A percentile compares a stretch with the other conserved stretches of the same genome.
These are phyloP conservation scores for Ecdyonurus torrentis DNA, from an alignment of 2,888 invertebrate genomes.

Conservation along the genomic window DNA sequence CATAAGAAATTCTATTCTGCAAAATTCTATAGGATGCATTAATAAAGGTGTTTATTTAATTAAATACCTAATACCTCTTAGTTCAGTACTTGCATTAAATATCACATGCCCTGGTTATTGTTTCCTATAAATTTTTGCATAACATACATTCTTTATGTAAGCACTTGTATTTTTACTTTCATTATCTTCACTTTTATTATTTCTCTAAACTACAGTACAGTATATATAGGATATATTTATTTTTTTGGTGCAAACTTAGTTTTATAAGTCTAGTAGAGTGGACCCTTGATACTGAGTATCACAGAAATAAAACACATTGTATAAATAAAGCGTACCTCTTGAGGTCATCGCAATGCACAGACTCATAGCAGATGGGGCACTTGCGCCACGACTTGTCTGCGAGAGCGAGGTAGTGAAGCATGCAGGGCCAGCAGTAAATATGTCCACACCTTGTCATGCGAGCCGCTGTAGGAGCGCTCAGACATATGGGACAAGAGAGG, in stretches of 20 bases:
- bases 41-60: no score
- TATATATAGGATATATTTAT: neutral
- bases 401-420: constrained; percentile 77
- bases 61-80: no score
- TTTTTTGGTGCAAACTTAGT: neutral
- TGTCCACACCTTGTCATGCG: constrained; percentile 92
- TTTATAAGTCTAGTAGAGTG: neutral
- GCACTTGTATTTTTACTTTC: no score
- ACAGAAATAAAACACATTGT: neutral
- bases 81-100: no score
- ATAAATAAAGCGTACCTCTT: constrained; percentile 43
- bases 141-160: no score
- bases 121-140: no score
- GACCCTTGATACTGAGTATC: neutral
- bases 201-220: constrained; percentile 8
- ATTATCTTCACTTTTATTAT: constrained; percentile 6
- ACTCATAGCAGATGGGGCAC: constrained; percentile 87
- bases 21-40: no score
- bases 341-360: constrained; percentile 60
- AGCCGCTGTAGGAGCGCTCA: constrained; percentile 69
- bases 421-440: constrained; percentile 90
- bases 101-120: no score
- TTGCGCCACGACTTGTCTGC: constrained; percentile 67
- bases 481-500: constrained; percentile 80
- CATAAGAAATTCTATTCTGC: no score